Base-by-base conservation (phyloP, 2,113 vertebrate genomes). In the Poecile atricapillus region DNA sequence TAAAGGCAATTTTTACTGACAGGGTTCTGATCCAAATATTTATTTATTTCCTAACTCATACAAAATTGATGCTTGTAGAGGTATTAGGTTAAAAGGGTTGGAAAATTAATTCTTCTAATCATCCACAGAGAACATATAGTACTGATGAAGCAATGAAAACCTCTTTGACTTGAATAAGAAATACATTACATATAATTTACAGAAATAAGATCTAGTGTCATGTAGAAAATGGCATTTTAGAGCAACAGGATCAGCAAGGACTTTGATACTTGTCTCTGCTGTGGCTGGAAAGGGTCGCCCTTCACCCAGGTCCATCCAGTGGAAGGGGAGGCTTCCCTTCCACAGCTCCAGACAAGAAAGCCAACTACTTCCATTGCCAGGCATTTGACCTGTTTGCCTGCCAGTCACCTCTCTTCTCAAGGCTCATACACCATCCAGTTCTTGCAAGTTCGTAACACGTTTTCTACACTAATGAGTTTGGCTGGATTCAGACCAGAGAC, bases 1-100 rank as follows among this genome's bases (percentile, higher is more conserved):
- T 68, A 93, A 96, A 92, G 41, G 65, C 90, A 93, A 93, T 83
- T 86, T 94, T 74, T 94, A 94, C 93, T 89, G 85, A 82, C 50
- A 83, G 20, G n/a, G n/a, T 90, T 88, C 85, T 95, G 93, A 83
- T 90, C 76, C 93, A 96, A 94, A 91, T 90, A 94, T 92, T 97
- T 95, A 94, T 96, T 97, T 90, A 91, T 84, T 92, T 92, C 41
- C 75, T 93, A 92, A 90, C 46, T 95, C 43, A 95, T 95, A 93
- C 83, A 95, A 96, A 97, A 95, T 73, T 49, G 86, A 94, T 71
- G 59, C 41, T 89, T 89, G 58, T 82, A 83, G 80, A 89, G 60
- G 49, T 80, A 95, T 41, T 60, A 52, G 62, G 70, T 85, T 94
- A 69, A 89, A 95, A 85, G 56, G 69, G 44, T 17, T 79, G 65